phyloP scores from a whole-genome alignment of 2,797 vertebrate species.

The Pipistrellus nathusii region DNA sequence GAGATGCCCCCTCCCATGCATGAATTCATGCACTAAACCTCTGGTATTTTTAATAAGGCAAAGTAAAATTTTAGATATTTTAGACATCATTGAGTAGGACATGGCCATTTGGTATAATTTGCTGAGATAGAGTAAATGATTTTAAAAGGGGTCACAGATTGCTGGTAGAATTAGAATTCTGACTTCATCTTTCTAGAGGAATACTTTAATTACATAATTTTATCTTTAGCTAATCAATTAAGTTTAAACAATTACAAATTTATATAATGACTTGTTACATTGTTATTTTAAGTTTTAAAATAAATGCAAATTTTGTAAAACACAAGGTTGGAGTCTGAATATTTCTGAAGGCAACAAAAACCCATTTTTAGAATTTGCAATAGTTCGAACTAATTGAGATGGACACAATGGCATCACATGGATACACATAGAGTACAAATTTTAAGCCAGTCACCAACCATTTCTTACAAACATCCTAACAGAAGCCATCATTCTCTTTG shows the following conservation, averaged over 20 bases:
- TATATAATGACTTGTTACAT: background rate
- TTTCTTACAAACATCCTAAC: background rate
- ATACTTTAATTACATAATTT: background rate
- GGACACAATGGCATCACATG: background rate
- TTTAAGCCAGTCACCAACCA: background rate
- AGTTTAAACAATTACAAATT: conserved; percentile 9
- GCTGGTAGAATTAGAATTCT: conserved; percentile 4
- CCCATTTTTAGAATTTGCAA: background rate
- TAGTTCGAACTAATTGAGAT: background rate
- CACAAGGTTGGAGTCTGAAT: background rate
- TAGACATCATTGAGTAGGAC: background rate
- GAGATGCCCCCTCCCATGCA: too few relatives aligned
- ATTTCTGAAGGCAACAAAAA: background rate
- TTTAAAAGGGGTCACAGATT: background rate
- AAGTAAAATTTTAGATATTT: background rate
- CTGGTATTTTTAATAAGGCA: background rate
- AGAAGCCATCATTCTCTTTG: background rate
- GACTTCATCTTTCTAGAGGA: background rate
- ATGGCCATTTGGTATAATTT: background rate
- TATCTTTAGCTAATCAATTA: background rate
- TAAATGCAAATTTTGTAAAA: conserved; percentile 15
- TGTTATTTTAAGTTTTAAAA: background rate
- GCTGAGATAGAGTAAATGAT: background rate
- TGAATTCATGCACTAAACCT: too few relatives aligned
- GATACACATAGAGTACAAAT: background rate